These are phyloP conservation scores for Mamestra configurata DNA, from an alignment of 1,140 invertebrate species.

Conservation along the genomic window DNA sequence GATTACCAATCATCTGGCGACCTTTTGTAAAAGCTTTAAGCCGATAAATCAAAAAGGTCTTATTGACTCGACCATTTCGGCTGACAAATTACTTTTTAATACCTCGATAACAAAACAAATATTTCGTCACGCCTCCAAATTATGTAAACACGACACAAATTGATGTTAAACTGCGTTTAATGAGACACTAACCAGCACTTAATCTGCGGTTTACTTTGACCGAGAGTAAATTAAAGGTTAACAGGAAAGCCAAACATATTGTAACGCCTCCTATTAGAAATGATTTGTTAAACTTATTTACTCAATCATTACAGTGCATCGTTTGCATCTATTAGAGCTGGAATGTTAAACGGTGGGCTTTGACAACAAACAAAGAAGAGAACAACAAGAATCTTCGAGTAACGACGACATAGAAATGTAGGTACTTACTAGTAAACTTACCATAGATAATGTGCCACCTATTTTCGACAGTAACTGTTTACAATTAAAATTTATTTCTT, in stretches of 20 bases:
- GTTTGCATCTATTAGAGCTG: neutral
- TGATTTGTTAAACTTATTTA: constrained; percentile 10
- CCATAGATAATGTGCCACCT: no score
- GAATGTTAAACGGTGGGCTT: neutral
- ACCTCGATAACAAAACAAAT: constrained; percentile 16
- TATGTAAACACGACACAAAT: constrained; percentile 31
- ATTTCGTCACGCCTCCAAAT: constrained; percentile 17
- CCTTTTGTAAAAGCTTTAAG: neutral
- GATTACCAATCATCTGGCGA: neutral
- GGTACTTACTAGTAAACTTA: no score
- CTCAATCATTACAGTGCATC: neutral
- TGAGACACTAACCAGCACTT: constrained; percentile 23
- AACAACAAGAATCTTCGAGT: neutral
- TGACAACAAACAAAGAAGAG: neutral
- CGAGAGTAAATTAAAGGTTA: constrained; percentile 26
- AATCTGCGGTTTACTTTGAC: constrained; percentile 9
- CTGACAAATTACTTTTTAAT: constrained; percentile 21
- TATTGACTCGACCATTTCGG: neutral
- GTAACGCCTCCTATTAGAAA: constrained; percentile 13
- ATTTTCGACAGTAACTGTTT: no score
- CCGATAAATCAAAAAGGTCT: neutral
- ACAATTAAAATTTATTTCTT: no score
- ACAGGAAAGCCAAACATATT: neutral
- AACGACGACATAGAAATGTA: neutral
- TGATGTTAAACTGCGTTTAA: constrained; percentile 28